These are phyloP conservation scores for Anoplolepis gracilipes DNA, from an alignment of 1,140 invertebrate genomes.

Conservation along the genomic window DNA sequence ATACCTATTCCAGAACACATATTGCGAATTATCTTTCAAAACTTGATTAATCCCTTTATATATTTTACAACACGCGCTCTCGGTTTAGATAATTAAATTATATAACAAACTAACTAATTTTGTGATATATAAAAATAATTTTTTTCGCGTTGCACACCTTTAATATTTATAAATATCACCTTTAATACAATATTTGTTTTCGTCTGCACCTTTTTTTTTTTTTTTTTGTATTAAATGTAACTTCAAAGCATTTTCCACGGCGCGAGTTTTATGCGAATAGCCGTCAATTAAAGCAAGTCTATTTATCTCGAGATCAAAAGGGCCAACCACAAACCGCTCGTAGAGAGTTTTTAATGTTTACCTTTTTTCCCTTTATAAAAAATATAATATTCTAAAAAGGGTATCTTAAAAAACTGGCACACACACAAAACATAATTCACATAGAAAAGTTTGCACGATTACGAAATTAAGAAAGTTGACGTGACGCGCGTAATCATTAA, in stretches of 20 bases:
- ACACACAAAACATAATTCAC: not conserved
- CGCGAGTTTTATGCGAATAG: not conserved
- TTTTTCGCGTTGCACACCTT: not conserved
- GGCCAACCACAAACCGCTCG: not conserved
- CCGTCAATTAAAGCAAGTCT: slow-evolving; percentile 4
- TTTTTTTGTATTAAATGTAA: not conserved
- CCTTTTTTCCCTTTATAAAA: not conserved
- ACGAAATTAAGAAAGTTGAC: slow-evolving; percentile 50
- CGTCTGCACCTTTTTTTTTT: not conserved
- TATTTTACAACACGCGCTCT: not conserved
- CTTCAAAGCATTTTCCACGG: not conserved
- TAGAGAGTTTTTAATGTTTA: not conserved
- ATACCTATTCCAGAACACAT: not conserved
- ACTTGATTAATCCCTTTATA: not conserved
- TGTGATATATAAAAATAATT: slow-evolving; percentile 7
- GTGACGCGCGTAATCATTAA: slow-evolving; percentile 45
- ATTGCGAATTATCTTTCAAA: slow-evolving; percentile 17
- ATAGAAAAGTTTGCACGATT: slow-evolving; percentile 48
- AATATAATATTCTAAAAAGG: not conserved
- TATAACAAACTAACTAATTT: slow-evolving; percentile 18
- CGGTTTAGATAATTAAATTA: not conserved
- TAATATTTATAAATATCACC: not conserved
- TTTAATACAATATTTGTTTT: slow-evolving; percentile 4
- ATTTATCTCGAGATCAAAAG: slow-evolving; percentile 12
- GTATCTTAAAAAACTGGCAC: not conserved